Evolutionary conservation across 1,140 invertebrate genomes (phyloP).

Genomic region (Aphelenchoides besseyi): DNA sequence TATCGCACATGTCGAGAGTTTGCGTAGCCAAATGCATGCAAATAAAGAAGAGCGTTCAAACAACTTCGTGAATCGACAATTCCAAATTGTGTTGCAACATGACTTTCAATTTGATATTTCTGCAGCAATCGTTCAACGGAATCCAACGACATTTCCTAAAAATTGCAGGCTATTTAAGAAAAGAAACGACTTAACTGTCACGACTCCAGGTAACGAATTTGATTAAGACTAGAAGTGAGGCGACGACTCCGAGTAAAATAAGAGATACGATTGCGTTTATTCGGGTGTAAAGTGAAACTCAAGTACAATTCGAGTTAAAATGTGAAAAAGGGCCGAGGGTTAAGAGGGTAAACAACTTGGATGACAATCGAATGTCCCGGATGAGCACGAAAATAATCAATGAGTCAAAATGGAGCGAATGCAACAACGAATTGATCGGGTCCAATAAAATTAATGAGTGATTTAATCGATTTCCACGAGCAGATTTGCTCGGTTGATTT

Average conservation of each 20-base stretch:
- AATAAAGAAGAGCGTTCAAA: not conserved
- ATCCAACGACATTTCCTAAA: too few species aligned
- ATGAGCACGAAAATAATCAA: constrained; percentile 1
- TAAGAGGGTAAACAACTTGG: not conserved
- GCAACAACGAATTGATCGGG: not conserved
- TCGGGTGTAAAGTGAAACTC: not conserved
- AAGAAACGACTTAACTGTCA: too few species aligned
- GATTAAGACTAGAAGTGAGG: constrained; percentile 1
- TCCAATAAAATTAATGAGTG: not conserved
- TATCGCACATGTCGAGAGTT: not conserved
- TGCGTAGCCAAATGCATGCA: not conserved
- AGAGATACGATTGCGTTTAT: too few species aligned
- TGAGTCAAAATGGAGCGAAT: not conserved
- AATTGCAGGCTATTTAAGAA: too few species aligned
- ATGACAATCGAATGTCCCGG: not conserved
- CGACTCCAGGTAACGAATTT: constrained; percentile 1
- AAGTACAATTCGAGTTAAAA: constrained; percentile 1
- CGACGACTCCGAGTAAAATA: too few species aligned
- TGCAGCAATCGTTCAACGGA: too few species aligned
- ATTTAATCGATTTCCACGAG: not conserved
- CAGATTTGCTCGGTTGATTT: too few species aligned
- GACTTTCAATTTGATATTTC: not conserved
- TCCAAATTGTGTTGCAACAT: not conserved
- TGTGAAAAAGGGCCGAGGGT: not conserved
- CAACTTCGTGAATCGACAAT: not conserved